Evolutionary conservation across 2,888 invertebrate genomes (phyloP), one percentile per base, ranked within the genome.

Genomic region (Mesochorus sp.): DNA sequence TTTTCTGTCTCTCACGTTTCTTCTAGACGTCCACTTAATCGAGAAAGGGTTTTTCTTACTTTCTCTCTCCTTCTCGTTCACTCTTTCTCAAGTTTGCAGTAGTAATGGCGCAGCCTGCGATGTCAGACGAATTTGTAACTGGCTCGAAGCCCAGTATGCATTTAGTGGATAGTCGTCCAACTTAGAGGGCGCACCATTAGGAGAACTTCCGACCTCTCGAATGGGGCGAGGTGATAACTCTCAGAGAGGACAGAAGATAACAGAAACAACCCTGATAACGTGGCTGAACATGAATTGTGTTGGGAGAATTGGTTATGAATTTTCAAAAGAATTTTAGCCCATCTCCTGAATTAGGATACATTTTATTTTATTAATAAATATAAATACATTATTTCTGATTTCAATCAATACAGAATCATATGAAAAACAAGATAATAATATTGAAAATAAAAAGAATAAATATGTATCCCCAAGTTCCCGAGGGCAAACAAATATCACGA

Each of bases 81-180:
- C 17, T 12, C 34, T 8, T 21, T 31, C 42, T 51, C 49, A 51
- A 68, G 34, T 34, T 75, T 53, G 61, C 26, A 53, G 59, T 66
- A 53, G 71, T 64, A 66, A 71, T 44, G 34, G 34, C 4, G 37
- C n/a, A n/a, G n/a, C 14, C 57, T 61, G 24, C 62, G 61, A 53
- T 66, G 66, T 76, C 66, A 21, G 61, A 67, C 71, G 44, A 61
- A 66, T 72, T 72, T 66, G 71, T 66, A 61, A 72, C 66, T 66
- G 66, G 71, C 76, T 76, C 66, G 37, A 49, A 72, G 66, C 76
- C 76, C 76, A 66, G 44, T 24, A 59, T 47, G 57, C 72, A 42
- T 51, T 59, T 61, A 76, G 61, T 28, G 42, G 66, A 67, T 72
- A 64, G 59, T 72, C 72, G 42, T 53, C 44, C 42, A 37, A 67